A percentile compares a stretch with the other conserved stretches of the same genome.
phyloP scores from a whole-genome alignment of 2,113 vertebrate genomes.

The Salvelinus alpinus region DNA sequence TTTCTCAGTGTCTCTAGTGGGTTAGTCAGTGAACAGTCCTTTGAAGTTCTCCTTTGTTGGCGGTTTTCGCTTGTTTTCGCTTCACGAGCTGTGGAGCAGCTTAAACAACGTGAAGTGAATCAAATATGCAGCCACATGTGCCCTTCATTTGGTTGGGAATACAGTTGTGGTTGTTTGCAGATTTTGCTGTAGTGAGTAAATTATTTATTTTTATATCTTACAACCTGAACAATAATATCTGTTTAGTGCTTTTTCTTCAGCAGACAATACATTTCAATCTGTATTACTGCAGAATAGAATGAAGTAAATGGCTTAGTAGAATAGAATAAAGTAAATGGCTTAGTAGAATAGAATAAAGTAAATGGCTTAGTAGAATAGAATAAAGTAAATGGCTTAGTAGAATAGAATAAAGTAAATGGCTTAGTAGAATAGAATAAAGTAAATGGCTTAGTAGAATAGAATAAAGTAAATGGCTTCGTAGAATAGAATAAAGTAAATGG shows the following conservation, averaged over 20 bases:
- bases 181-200: background rate
- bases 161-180: background rate
- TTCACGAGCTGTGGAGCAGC: slow-evolving; percentile 3
- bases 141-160: slow-evolving; percentile 3
- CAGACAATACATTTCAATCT: background rate
- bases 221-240: background rate
- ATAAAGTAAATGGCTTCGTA: too few relatives aligned
- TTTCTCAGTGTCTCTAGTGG: slow-evolving; percentile 17
- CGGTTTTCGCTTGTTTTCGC: background rate
- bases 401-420: too few relatives aligned
- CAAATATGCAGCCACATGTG: background rate
- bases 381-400: too few relatives aligned
- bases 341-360: too few relatives aligned
- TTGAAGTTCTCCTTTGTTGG: slow-evolving; percentile 35
- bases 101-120: slow-evolving; percentile 5
- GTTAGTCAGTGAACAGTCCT: slow-evolving; percentile 5
- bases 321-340: too few relatives aligned
- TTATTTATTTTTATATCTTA: background rate
- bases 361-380: too few relatives aligned
- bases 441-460: too few relatives aligned
- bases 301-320: too few relatives aligned
- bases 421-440: too few relatives aligned
- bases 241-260: background rate
- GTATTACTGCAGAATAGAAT: background rate
- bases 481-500: too few relatives aligned